Evolutionary conservation across 2,797 vertebrate genomes (phyloP), one percentile per base, ranked within the genome.

Genomic region (Tiaroga cobitis): DNA sequence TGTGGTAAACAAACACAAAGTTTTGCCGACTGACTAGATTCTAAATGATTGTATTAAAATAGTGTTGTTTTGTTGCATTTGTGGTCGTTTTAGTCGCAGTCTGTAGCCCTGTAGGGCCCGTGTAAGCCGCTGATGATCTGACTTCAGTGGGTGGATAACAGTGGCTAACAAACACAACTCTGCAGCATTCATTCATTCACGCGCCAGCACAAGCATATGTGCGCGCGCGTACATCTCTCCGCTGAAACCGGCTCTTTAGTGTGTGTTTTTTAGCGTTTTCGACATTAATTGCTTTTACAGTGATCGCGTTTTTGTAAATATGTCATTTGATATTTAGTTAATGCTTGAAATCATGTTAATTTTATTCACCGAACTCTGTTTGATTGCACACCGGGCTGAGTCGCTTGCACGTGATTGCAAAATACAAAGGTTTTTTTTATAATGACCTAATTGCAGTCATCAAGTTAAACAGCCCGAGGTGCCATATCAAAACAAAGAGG

Each of bases 151-250:
- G 93, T 89, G 94, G 90, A 92, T 91, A 87, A 88, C 87, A 39
- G 91, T 92, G 75, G 89, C 88, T 93, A 95, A 94, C 91, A 94
- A 94, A 93, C 92, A 91, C 86, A 37, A 83, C 90, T 85, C 89
- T 94, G 94, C 94, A 94, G 92, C 91, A 88, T 90, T 16, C 46
- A 49, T 49, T 49, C 46, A 49, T 49, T 93, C 91, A 89, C 91
- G 80, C 88, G 76, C 87, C 1, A 80, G 84, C 63, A 41, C 84
- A 80, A 59, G 77, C 82, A 80, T 74, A 49, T 26, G 46, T 70
- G 70, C 86, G 78, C 81, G 89, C 81, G 75, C 84, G 15, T 75
- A 68, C 81, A 29, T 85, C 61, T 84, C 85, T 74, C 78, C 83
- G 16, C 76, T 59, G 67, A 61, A 46, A 32, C 83, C 56, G 39